Evolutionary conservation across 2,888 invertebrate genomes (phyloP).

Genomic region (Epsilonema sp.): DNA sequence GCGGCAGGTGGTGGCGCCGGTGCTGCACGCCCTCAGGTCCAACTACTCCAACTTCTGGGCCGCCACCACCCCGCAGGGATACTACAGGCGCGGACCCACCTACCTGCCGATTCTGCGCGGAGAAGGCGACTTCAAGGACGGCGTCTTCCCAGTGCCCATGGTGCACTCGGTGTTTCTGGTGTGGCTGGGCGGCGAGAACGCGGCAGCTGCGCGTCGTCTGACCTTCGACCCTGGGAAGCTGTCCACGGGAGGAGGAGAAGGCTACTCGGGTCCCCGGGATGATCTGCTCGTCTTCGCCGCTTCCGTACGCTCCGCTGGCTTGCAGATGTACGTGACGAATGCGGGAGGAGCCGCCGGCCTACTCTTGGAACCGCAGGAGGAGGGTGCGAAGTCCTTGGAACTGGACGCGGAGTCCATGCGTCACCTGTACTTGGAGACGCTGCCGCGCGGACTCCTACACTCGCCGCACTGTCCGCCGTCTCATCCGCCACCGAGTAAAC

Average conservation of each 20-base stretch:
- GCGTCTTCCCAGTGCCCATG: constrained; percentile 57
- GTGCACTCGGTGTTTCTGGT: constrained; percentile 46
- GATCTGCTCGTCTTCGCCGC: constrained; percentile 80
- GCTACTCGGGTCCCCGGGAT: constrained; percentile 49
- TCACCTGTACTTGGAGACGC: not conserved
- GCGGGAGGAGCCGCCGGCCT: not conserved
- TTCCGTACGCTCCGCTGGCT: constrained; percentile 37
- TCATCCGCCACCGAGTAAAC: constrained; percentile 10
- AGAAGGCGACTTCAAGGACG: constrained; percentile 12
- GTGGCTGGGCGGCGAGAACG: not conserved
- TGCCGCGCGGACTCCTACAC: constrained; percentile 12
- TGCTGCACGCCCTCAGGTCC: not conserved
- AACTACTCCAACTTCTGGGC: constrained; percentile 86
- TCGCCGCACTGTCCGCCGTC: constrained; percentile 18
- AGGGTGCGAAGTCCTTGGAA: not conserved
- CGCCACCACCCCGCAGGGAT: constrained; percentile 53
- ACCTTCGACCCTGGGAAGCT: constrained; percentile 48
- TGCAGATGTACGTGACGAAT: constrained; percentile 56
- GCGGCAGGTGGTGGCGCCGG: not conserved
- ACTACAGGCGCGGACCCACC: constrained; percentile 60
- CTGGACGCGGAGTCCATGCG: not conserved
- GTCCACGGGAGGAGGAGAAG: too few species aligned
- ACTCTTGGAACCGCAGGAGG: not conserved
- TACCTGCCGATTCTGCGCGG: constrained; percentile 57
- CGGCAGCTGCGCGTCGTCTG: constrained; percentile 40